These are phyloP conservation scores for Leptinotarsa haldemani DNA, from an alignment of 2,888 invertebrate genomes.

Conservation along the genomic window DNA sequence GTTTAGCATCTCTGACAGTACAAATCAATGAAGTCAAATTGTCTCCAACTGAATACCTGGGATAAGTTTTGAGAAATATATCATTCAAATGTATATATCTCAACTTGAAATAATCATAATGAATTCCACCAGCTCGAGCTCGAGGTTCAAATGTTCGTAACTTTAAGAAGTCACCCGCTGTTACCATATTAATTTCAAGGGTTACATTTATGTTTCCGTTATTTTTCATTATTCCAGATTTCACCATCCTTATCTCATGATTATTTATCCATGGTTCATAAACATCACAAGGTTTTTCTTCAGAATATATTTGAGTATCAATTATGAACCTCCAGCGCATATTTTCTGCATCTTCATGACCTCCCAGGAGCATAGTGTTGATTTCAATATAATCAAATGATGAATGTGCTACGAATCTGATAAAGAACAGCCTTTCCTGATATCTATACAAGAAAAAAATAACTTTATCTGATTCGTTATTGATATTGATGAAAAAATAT, in stretches of 20 bases:
- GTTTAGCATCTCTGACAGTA: neutral
- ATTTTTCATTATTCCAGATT: neutral
- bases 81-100: conserved; percentile 1
- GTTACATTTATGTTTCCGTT: neutral
- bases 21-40: neutral
- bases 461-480: neutral
- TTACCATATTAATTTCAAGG: neutral
- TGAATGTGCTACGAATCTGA: neutral
- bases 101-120: neutral
- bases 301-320: neutral
- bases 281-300: neutral
- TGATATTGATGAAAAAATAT: neutral
- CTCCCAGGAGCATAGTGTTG: neutral
- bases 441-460: neutral
- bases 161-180: neutral
- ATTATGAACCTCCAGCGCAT: neutral
- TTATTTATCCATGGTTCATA: neutral
- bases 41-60: neutral
- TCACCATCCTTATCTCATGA: neutral
- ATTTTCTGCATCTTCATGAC: neutral
- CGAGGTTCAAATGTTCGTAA: neutral
- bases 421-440: neutral
- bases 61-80: neutral
- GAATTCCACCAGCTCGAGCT: neutral
- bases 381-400: neutral